Base-by-base conservation (phyloP, 2,113 vertebrate genomes). In the Pelecanus crispus region DNA sequence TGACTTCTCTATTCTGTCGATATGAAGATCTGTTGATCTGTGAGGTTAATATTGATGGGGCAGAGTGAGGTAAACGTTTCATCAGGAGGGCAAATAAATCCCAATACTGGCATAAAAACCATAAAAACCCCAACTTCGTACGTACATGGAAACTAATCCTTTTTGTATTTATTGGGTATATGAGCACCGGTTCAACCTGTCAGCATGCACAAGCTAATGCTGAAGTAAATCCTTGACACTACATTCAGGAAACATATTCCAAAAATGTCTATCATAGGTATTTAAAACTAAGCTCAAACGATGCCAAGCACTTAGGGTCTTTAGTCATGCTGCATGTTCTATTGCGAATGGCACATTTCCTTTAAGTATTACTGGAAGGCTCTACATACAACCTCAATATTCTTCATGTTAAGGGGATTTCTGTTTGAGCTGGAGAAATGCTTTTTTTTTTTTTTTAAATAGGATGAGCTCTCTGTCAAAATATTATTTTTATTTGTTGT, bases 1-100 rank as follows among this genome's bases (percentile, higher is more conserved):
- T 92, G 97, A 98, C 97, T 96, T 87, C 86, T 92, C 87, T 96
- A 75, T 95, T 97, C 75, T 97, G 96, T 96, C 95, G 6, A 92
- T 98, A 97, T 63, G 96, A 97, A 97, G 97, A 98, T 96, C 97
- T 97, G 97, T 97, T 95, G 91, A 95, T 97, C 83, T 97, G 90
- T 84, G 92, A 95, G 94, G 92, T 96, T 97, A 91, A 91, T 97
- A 97, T 95, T 88, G 96, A 97, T 95, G 94, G 95, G 70, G 58
- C 67, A 96, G 77, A 95, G 88, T 89, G 94, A 97, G 86, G 89
- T 94, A 96, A 96, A 85, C 28, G 24, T 74, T 90, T 94, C 80
- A 96, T 73, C 89, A 90, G 63, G 68, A 96, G 85, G 82, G 88
- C 71, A 95, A 94, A 96, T 65, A 94, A 93, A 95, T 95, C 67